Evolutionary conservation across 1,140 invertebrate species (phyloP).

Genomic region (Ladona fulva): DNA sequence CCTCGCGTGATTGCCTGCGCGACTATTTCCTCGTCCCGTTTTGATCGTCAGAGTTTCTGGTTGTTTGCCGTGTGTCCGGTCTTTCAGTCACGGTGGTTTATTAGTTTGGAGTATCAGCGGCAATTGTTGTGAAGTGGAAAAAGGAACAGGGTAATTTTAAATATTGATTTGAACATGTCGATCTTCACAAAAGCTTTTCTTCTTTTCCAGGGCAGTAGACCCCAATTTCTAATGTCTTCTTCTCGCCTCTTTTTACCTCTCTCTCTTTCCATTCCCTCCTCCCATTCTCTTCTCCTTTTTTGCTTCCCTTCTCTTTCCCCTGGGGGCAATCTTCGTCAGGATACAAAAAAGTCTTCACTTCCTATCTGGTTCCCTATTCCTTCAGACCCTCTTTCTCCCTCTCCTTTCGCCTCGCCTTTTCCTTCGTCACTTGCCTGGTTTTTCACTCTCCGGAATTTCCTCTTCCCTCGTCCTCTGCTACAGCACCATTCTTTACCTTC

Average conservation of each 20-base stretch:
- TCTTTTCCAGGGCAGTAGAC: neutral
- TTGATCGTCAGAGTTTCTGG: no score
- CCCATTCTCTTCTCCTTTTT: neutral
- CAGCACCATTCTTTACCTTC: no score
- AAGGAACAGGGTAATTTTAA: no score
- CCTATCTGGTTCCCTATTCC: neutral
- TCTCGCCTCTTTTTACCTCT: neutral
- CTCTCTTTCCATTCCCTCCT: neutral
- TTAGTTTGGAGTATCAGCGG: no score
- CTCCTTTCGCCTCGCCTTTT: neutral
- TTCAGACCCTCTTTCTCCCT: neutral
- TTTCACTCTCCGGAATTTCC: no score
- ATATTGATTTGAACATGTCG: no score
- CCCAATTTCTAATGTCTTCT: neutral
- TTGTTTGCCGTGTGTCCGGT: no score
- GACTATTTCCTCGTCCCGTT: no score
- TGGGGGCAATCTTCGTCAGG: conserved; percentile 1
- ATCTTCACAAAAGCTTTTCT: neutral
- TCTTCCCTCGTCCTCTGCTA: no score
- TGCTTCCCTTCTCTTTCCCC: neutral
- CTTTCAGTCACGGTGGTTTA: no score
- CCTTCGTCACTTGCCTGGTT: neutral
- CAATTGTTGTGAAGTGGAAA: no score
- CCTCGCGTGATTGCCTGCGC: no score
- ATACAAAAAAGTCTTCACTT: neutral